Percentiles rank a stretch among this genome's conserved stretches.
Conservation (phyloP, 2,888 invertebrate genomes). For the Pristionchus arcanus region DNA sequence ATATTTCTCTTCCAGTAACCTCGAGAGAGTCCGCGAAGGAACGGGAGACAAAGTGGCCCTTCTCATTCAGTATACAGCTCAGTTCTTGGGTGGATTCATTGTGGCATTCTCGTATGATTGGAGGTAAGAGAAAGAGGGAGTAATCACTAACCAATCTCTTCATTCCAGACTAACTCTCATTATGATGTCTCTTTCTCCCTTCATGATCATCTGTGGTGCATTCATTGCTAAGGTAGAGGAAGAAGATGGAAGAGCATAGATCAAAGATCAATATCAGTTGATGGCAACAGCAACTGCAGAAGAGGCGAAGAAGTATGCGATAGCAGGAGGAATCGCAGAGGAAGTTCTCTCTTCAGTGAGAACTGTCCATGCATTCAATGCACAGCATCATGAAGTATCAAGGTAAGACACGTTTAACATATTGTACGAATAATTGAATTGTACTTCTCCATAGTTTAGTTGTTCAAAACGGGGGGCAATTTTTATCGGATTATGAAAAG, state of each 20-base stretch:
- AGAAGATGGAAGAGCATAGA: not conserved
- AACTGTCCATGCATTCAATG: slow-evolving; percentile 74
- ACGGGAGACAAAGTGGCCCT: slow-evolving; percentile 75
- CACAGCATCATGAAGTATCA: slow-evolving; percentile 67
- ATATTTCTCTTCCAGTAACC: slow-evolving; percentile 62
- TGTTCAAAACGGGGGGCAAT: not conserved
- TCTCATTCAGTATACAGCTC: slow-evolving; percentile 64
- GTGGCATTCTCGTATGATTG: slow-evolving; percentile 65
- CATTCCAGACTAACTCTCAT: slow-evolving; percentile 71
- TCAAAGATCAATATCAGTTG: slow-evolving; percentile 75
- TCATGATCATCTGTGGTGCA: slow-evolving; percentile 72
- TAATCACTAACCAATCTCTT: slow-evolving; percentile 65
- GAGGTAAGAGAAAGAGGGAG: not conserved
- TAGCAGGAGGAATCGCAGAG: slow-evolving; percentile 74
- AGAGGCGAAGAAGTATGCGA: slow-evolving; percentile 79
- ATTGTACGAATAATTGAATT: not conserved
- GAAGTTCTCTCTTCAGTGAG: slow-evolving; percentile 72
- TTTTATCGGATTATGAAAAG: not conserved
- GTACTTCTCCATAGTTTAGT: not conserved
- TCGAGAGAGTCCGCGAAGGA: slow-evolving; percentile 73
- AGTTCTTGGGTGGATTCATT: slow-evolving; percentile 70
- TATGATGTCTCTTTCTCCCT: slow-evolving; percentile 78
- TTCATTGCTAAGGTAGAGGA: slow-evolving; percentile 69
- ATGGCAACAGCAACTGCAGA: slow-evolving; percentile 80
- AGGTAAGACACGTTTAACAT: slow-evolving; percentile 1